Base-by-base conservation (phyloP, 2,113 vertebrate species). In the Oreochromis spilurus region DNA sequence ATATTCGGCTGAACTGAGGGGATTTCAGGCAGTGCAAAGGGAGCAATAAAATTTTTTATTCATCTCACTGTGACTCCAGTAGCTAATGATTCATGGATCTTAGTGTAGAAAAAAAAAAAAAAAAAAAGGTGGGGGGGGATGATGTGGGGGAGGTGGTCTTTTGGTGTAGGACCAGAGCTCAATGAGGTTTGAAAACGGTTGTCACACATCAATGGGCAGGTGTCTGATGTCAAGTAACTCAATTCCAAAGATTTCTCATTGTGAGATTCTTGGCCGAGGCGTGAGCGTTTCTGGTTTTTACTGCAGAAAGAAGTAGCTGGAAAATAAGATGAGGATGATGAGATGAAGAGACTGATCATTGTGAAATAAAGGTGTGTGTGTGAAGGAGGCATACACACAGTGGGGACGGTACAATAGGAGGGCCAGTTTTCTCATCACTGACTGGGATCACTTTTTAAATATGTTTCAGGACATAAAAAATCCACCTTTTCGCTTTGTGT, bases 121-220 rank as follows among this genome's bases (percentile, higher is more conserved):
- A 38, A n/a, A 24, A 24, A 24, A 9, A 45, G 4, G 48, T 0
- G 34, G 38, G 1, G 83, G 52, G 21, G 31, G 38, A 3, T 7
- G 11, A 26, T 4, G 24, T 2, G 14, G 57, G 57, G 16, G 34
- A 4, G 17, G 85, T 40, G 26, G 36, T 36, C 81, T 81, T 83
- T 81, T 57, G 87, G 93, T 82, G 90, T 91, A 93, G 91, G 89
- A 89, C 87, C 86, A 67, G 82, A 86, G 75, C 93, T 93, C 95
- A 95, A 95, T 95, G 95, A 93, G 94, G 91, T 96, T 89, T 95
- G 95, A 96, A 96, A 95, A 93, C 94, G 94, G 91, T 93, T 95
- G 94, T 92, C 91, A 94, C 93, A 92, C 93, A 84, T 94, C 92
- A 90, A 45, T 83, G 93, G 86, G 85, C 93, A 94, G 92, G 90